Percentiles rank a stretch among this genome's conserved stretches.
Conservation (phyloP, 2,797 vertebrate genomes). For the Catostomus latipinnis region DNA sequence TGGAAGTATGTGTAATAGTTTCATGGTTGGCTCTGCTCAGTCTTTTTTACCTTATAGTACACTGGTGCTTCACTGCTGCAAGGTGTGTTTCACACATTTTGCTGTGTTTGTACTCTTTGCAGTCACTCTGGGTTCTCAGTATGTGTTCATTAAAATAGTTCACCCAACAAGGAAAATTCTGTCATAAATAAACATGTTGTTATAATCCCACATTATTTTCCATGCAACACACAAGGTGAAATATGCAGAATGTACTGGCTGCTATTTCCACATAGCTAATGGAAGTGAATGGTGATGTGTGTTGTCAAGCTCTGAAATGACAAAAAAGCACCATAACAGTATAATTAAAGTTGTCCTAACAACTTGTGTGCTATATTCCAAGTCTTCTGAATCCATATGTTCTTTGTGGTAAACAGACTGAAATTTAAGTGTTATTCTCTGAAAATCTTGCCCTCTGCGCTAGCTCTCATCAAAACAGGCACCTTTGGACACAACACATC, state of each 20-base stretch:
- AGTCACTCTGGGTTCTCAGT: background rate
- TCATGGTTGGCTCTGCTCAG: background rate
- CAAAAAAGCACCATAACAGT: too few species aligned
- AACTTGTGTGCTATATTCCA: too few species aligned
- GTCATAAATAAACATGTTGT: background rate
- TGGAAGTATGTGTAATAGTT: conserved; percentile 17
- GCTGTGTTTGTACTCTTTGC: conserved; percentile 10
- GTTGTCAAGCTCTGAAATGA: too few species aligned
- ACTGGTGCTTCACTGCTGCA: conserved; percentile 1
- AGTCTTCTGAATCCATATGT: too few species aligned
- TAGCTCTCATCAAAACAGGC: too few species aligned
- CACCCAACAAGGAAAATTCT: background rate
- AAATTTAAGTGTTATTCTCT: too few species aligned
- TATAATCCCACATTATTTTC: background rate
- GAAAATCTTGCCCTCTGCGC: too few species aligned
- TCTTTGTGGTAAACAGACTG: too few species aligned
- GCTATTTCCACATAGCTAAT: too few species aligned
- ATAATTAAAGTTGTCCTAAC: too few species aligned
- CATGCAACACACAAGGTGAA: background rate
- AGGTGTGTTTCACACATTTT: conserved; percentile 37
- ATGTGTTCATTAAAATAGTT: background rate
- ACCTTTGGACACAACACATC: too few species aligned
- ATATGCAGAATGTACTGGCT: background rate
- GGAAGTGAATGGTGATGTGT: too few species aligned
- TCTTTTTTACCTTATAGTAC: conserved; percentile 29